Evolutionary conservation across 2,888 invertebrate genomes (phyloP).

Genomic region (Lingula anatina): DNA sequence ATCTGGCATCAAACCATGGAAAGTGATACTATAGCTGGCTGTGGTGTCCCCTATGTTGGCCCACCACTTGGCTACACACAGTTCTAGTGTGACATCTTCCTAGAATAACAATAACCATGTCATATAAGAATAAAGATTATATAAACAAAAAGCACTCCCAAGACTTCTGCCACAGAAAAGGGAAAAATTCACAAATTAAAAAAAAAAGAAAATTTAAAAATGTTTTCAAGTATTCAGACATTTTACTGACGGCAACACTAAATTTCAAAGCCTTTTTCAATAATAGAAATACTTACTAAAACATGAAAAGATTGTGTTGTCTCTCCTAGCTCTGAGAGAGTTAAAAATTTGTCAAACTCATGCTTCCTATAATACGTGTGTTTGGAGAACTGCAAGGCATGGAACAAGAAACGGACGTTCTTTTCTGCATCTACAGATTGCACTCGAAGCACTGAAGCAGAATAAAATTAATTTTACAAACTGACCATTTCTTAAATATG

Average conservation of each 20-base stretch:
- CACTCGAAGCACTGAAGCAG: conserved; percentile 42
- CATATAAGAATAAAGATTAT: conserved; percentile 1
- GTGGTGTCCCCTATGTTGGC: conserved; percentile 76
- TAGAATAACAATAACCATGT: conserved; percentile 12
- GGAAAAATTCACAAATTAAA: too few relatives aligned
- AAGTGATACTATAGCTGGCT: conserved; percentile 71
- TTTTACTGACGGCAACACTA: too few relatives aligned
- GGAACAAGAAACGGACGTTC: conserved; percentile 71
- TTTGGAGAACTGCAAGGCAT: conserved; percentile 81
- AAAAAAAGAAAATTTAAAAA: too few relatives aligned
- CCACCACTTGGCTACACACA: conserved; percentile 93
- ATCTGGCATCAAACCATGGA: conserved; percentile 75
- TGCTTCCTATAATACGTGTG: conserved; percentile 72
- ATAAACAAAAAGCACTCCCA: neutral
- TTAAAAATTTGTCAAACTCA: conserved; percentile 70
- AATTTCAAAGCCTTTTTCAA: too few relatives aligned
- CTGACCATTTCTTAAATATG: too few relatives aligned
- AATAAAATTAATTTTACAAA: conserved; percentile 4
- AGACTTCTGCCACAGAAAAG: too few relatives aligned
- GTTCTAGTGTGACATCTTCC: conserved; percentile 65
- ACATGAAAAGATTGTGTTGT: conserved; percentile 69
- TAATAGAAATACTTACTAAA: conserved; percentile 56
- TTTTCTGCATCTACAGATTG: conserved; percentile 59
- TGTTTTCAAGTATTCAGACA: too few relatives aligned
- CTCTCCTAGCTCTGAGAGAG: conserved; percentile 65